A percentile compares a stretch with the other conserved stretches of the same genome.
Conservation (phyloP, 2,888 invertebrate genomes). For the Eupithecia subfuscata region DNA sequence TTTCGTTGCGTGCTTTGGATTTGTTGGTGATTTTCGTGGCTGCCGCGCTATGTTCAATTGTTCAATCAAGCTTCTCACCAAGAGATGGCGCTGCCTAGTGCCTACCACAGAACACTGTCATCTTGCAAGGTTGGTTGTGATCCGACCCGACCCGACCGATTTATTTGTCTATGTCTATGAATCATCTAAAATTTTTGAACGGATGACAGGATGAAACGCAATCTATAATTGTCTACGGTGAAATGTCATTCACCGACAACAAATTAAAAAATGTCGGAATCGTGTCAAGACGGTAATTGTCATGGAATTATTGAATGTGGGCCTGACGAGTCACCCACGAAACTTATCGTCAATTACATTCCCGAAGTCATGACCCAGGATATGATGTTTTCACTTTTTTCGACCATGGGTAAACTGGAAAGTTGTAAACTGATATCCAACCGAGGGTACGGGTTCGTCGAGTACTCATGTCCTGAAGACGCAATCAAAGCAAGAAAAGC, state of each 20-base stretch:
- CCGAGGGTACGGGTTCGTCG: conserved; percentile 83
- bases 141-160: background rate
- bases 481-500: conserved; percentile 81
- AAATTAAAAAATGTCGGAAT: conserved; percentile 85
- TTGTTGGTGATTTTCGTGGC: background rate
- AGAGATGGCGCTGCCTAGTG: conserved; percentile 12
- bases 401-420: conserved; percentile 84
- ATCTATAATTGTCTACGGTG: conserved; percentile 65
- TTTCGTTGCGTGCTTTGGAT: background rate
- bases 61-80: conserved; percentile 1
- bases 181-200: conserved; percentile 21
- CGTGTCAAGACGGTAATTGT: conserved; percentile 85
- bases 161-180: conserved; percentile 29
- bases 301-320: conserved; percentile 83
- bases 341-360: conserved; percentile 85
- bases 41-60: background rate
- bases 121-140: background rate
- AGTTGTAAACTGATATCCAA: conserved; percentile 84
- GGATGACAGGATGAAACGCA: conserved; percentile 60
- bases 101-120: background rate
- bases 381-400: conserved; percentile 84
- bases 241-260: conserved; percentile 84
- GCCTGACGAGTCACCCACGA: conserved; percentile 83
- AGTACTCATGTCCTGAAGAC: conserved; percentile 81
- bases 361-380: conserved; percentile 84